These are phyloP conservation scores for Zosterops japonicus DNA, from an alignment of 2,113 vertebrate genomes.

Conservation along the genomic window DNA sequence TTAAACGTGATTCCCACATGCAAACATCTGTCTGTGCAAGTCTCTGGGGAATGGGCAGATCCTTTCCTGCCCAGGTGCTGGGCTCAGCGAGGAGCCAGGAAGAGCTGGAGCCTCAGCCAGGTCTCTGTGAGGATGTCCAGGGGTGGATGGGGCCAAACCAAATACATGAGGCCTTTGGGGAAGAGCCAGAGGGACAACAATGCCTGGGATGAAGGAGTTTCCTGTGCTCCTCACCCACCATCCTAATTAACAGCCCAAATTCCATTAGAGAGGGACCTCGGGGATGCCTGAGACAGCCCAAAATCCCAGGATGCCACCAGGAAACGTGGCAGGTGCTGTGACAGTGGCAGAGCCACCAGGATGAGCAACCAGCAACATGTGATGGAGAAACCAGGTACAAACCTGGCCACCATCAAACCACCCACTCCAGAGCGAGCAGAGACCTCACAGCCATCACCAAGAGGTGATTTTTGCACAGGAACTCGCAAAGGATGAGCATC, in stretches of 20 bases:
- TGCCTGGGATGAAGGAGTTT: rapidly evolving
- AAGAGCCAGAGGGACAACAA: neutral
- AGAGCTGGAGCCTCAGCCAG: neutral
- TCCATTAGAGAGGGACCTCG: rapidly evolving
- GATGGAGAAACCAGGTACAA: neutral
- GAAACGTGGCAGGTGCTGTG: neutral
- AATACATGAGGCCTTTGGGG: rapidly evolving
- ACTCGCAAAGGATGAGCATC: neutral
- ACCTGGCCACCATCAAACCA: rapidly evolving
- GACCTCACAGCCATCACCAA: rapidly evolving
- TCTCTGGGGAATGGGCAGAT: neutral
- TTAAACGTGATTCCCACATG: neutral
- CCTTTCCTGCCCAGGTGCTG: neutral
- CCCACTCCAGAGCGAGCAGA: neutral
- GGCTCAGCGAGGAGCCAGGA: neutral
- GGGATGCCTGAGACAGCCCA: neutral
- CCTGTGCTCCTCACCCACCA: neutral
- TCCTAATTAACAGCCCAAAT: neutral
- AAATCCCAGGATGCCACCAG: rapidly evolving
- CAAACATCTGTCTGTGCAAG: neutral
- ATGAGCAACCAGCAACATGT: neutral
- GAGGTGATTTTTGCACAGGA: neutral
- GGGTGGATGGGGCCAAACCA: neutral
- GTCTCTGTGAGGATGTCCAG: neutral
- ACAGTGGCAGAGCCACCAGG: rapidly evolving